Evolutionary conservation across 2,797 vertebrate genomes (phyloP), one percentile per base, ranked within the genome.

Genomic region (Serranus cabrilla): DNA sequence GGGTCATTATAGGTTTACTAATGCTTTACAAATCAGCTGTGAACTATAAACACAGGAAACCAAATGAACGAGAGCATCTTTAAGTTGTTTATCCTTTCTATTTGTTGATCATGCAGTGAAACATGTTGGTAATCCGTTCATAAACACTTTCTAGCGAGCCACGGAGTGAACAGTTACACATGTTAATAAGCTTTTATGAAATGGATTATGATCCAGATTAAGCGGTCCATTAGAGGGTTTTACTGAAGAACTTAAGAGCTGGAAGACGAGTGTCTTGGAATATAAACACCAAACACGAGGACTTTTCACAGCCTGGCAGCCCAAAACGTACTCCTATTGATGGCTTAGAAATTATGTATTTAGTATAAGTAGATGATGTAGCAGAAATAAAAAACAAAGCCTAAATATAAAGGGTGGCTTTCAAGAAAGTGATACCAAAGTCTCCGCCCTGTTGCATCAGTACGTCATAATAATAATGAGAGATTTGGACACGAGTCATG

Each of bases 171-270:
- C 9, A 57, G 13, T 12, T 45, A 39, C 13, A 25, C 16, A 52
- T 54, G n/a, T 51, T 50, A 61, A 50, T 37, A 31, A 5, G 16
- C 4, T 1, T 20, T 20, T n/a, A 39, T 39, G 27, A 27, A 16
- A 39, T 52, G 11, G 10, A 43, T 61, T 40, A 31, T 56, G 20
- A 52, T 66, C 42, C 31, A 62, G 45, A 57, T 52, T 58, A 69
- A 55, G 4, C 12, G 23, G 25, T 39, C 27, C 8, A 17, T 51
- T 27, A 46, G 11, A 40, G 3, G 13, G 8, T 43, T 20, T 59
- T 43, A 16, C 18, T 49, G 14, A 70, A 27, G 7, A 43, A 66
- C 42, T 39, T 27, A 61, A 61, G 13, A 62, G 37, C 47, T 50
- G 17, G 58, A 56, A 43, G 4, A 52, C 1, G 50, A 27, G 12